phyloP scores from a whole-genome alignment of 2,797 vertebrate species.

The Zalophus californianus region DNA sequence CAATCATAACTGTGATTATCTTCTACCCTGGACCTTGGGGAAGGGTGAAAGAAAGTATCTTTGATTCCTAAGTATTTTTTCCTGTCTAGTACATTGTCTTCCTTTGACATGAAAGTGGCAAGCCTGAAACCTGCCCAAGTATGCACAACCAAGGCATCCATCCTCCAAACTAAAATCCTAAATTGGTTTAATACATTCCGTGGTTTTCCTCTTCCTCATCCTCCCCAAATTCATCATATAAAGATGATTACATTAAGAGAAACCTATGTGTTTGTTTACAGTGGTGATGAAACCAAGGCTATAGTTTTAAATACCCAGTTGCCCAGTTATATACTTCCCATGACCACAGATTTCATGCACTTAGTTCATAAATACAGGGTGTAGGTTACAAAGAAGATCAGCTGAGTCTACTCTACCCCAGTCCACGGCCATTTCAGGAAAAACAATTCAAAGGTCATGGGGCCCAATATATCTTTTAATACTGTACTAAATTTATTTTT shows the following conservation, averaged over 20 bases:
- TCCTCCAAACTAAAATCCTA: neutral
- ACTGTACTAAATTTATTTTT: neutral
- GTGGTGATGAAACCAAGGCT: neutral
- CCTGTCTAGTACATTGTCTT: neutral
- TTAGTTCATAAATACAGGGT: neutral
- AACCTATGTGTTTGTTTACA: neutral
- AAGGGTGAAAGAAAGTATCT: constrained; percentile 44
- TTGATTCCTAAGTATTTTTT: constrained; percentile 18
- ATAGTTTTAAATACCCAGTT: neutral
- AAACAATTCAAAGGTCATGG: neutral
- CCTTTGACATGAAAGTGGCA: neutral
- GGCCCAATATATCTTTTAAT: neutral
- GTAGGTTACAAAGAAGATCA: neutral
- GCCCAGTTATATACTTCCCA: neutral
- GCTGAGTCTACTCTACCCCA: neutral
- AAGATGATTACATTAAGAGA: neutral
- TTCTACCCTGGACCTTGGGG: neutral
- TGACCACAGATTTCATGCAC: neutral
- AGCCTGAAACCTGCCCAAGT: neutral
- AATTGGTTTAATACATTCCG: neutral
- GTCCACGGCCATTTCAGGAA: neutral
- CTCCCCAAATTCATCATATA: neutral
- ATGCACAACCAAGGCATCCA: neutral
- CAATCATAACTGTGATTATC: neutral
- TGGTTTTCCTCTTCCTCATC: neutral